phyloP scores from a whole-genome alignment of 2,888 invertebrate genomes.

The Idaea biselata region DNA sequence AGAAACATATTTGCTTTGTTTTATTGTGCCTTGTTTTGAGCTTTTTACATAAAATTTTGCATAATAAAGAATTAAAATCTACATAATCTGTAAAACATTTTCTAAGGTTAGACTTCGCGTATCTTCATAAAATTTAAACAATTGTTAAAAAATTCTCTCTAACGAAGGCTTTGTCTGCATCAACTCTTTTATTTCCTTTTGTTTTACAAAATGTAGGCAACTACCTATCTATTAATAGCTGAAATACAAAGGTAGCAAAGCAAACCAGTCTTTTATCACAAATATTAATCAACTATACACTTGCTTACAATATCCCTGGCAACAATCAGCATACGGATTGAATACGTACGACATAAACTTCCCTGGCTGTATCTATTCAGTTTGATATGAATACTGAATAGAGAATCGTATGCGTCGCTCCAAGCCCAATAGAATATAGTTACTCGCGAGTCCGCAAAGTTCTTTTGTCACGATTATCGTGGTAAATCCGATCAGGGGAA shows the following conservation, averaged over 20 bases:
- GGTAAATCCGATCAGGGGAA: conserved; percentile 78
- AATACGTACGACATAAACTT: conserved; percentile 29
- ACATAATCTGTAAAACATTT: no score
- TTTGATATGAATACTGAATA: conserved; percentile 48
- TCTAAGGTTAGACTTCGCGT: no score
- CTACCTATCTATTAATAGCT: background rate
- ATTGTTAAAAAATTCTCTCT: background rate
- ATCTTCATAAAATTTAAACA: background rate
- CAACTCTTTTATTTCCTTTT: background rate
- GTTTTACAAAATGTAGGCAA: background rate
- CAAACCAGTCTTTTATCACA: conserved; percentile 9
- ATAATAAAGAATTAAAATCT: no score
- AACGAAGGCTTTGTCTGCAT: background rate
- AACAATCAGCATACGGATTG: background rate
- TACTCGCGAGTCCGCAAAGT: conserved; percentile 61
- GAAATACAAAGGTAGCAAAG: background rate
- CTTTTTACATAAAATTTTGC: no score
- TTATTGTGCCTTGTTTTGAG: no score
- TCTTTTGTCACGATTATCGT: conserved; percentile 79
- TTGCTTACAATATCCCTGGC: background rate
- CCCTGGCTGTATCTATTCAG: conserved; percentile 48
- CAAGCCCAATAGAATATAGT: conserved; percentile 57
- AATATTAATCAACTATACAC: background rate
- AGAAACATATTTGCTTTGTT: no score
- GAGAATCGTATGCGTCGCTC: conserved; percentile 52